Conservation (phyloP, 1,140 invertebrate species). For the Linepithema humile region DNA sequence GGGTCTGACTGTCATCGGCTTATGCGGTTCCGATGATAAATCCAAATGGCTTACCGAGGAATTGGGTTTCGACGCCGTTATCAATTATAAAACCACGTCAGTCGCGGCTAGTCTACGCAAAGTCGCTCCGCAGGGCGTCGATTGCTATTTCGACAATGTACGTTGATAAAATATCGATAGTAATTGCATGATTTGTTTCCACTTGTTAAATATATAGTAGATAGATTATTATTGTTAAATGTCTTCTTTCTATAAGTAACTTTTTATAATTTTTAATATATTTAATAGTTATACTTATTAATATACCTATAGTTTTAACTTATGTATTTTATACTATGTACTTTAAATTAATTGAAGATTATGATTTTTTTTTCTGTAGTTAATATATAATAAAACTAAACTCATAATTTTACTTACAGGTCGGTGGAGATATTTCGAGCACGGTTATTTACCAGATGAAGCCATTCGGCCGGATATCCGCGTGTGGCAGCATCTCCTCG, state of each 20-base stretch:
- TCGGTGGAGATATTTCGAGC: constrained; percentile 88
- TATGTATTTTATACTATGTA: no score
- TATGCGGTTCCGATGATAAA: constrained; percentile 89
- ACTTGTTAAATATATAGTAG: no score
- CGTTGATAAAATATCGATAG: no score
- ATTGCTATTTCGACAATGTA: constrained; percentile 92
- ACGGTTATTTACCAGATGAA: constrained; percentile 87
- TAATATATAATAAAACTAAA: no score
- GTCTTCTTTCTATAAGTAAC: neutral
- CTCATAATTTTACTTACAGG: constrained; percentile 81
- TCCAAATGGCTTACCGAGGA: constrained; percentile 88
- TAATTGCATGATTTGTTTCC: no score
- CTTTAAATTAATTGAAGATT: no score
- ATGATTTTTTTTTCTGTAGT: no score
- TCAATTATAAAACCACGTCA: constrained; percentile 89
- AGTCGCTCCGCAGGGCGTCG: constrained; percentile 88
- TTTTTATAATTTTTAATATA: no score
- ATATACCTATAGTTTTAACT: no score
- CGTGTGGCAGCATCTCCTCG: constrained; percentile 88
- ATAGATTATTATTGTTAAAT: neutral
- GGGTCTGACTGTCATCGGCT: constrained; percentile 89
- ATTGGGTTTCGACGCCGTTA: constrained; percentile 88
- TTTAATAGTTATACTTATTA: no score
- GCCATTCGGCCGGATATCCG: constrained; percentile 85
- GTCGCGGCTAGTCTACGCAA: constrained; percentile 85